Evolutionary conservation across 30 jellyfish, hydroid and myxozoan genomes (phyloP).

Genomic region (Calvadosia cruxmelitensis): DNA sequence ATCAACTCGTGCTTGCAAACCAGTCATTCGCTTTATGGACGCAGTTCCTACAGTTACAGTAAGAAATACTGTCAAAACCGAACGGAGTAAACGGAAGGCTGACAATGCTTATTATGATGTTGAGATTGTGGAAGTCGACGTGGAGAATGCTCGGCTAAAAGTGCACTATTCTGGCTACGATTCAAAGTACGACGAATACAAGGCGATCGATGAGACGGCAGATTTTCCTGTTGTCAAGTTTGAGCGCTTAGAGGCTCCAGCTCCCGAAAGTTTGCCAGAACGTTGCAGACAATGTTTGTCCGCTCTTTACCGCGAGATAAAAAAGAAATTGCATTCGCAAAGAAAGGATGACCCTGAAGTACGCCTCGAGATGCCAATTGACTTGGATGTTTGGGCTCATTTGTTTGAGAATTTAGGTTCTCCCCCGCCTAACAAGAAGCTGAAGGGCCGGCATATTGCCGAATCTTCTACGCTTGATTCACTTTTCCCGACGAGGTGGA

Average conservation of each 20-base stretch:
- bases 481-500: too few relatives aligned
- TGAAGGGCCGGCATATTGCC: too few relatives aligned
- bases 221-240: conserved; percentile 10
- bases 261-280: background rate
- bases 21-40: conserved; percentile 3
- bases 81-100: background rate
- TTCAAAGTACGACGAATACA: conserved; percentile 7
- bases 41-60: background rate
- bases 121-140: conserved; percentile 6
- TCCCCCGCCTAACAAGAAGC: too few relatives aligned
- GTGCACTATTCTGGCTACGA: conserved; percentile 1
- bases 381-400: background rate
- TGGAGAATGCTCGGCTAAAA: background rate
- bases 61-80: background rate
- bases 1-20: background rate
- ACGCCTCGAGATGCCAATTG: conserved; percentile 1
- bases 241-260: conserved; percentile 4
- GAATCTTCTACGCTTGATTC: too few relatives aligned
- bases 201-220: background rate
- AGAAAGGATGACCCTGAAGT: conserved; percentile 12
- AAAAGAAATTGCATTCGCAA: background rate
- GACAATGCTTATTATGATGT: conserved; percentile 9
- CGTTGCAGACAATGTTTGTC: background rate
- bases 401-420: background rate
- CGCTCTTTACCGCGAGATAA: background rate